Evolutionary conservation across 2,113 vertebrate genomes (phyloP).

Genomic region (Apus apus): DNA sequence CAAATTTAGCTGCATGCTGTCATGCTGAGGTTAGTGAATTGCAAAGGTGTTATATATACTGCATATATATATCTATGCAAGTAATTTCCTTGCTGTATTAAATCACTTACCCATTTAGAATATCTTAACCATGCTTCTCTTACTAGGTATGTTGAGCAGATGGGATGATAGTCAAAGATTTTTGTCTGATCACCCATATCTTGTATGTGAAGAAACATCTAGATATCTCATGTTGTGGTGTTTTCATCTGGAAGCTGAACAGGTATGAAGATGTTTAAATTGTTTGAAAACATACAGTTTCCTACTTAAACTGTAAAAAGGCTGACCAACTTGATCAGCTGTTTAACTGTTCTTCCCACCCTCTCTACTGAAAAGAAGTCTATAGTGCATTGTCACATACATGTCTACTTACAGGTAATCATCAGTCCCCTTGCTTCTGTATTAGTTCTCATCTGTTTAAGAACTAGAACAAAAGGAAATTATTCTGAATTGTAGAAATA

Average conservation of each 20-base stretch:
- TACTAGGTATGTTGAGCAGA: conserved; percentile 91
- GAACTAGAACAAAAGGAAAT: neutral
- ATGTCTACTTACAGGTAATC: neutral
- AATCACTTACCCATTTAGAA: neutral
- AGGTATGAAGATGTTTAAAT: conserved; percentile 76
- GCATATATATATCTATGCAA: neutral
- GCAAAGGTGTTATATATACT: neutral
- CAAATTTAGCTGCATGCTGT: neutral
- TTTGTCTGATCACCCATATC: conserved; percentile 89
- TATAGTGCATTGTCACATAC: neutral
- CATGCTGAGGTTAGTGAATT: neutral
- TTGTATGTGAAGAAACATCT: conserved; percentile 94
- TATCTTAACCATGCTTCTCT: conserved; percentile 25
- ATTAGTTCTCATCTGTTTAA: neutral
- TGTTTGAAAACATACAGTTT: conserved; percentile 2
- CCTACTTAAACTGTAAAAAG: neutral
- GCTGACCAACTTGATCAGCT: neutral
- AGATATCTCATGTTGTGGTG: conserved; percentile 95
- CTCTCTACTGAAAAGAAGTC: neutral
- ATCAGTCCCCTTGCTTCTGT: neutral
- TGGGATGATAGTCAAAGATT: conserved; percentile 98
- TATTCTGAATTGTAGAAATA: neutral
- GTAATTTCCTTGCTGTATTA: neutral
- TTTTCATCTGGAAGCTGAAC: conserved; percentile 91
- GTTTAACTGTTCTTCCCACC: neutral